Conservation (phyloP, 2,797 vertebrate species). For the Basileuterus tristriatus region DNA sequence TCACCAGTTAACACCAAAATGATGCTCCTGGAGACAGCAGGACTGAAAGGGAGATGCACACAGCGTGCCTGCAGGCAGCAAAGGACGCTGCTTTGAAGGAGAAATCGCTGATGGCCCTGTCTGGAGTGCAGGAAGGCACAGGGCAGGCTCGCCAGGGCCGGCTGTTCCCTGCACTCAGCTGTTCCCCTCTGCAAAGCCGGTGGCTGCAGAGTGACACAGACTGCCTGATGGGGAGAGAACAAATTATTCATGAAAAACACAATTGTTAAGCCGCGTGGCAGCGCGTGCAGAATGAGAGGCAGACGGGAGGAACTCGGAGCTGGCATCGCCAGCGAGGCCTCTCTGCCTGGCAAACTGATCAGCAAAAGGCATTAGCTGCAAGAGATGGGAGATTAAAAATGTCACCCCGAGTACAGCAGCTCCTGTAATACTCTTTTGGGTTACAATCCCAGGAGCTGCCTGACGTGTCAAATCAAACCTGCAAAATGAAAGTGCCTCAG, state of each 20-base stretch:
- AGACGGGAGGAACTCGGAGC: conserved; percentile 7
- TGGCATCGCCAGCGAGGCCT: neutral
- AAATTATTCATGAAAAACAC: conserved; percentile 61
- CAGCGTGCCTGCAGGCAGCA: fast-evolving
- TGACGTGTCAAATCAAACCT: conserved; percentile 1
- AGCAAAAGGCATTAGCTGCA: neutral
- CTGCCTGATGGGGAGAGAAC: conserved; percentile 36
- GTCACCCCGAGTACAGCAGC: conserved; percentile 8
- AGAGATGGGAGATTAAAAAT: conserved; percentile 58
- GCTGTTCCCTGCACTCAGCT: neutral
- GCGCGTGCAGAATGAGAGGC: conserved; percentile 11
- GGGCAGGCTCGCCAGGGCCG: neutral
- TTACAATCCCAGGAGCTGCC: conserved; percentile 23
- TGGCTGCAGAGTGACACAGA: conserved; percentile 7
- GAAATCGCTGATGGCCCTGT: neutral
- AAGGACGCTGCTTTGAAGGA: neutral
- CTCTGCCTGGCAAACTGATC: conserved; percentile 44
- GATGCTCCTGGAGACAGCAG: neutral
- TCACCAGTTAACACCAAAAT: neutral
- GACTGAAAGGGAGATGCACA: neutral
- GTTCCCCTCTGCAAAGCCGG: neutral
- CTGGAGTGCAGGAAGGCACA: neutral
- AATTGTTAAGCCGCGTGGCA: conserved; percentile 38
- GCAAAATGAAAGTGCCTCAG: conserved; percentile 4
- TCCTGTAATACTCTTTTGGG: neutral